Conservation (phyloP, 1,140 invertebrate species). For the Chrysopa pallens region DNA sequence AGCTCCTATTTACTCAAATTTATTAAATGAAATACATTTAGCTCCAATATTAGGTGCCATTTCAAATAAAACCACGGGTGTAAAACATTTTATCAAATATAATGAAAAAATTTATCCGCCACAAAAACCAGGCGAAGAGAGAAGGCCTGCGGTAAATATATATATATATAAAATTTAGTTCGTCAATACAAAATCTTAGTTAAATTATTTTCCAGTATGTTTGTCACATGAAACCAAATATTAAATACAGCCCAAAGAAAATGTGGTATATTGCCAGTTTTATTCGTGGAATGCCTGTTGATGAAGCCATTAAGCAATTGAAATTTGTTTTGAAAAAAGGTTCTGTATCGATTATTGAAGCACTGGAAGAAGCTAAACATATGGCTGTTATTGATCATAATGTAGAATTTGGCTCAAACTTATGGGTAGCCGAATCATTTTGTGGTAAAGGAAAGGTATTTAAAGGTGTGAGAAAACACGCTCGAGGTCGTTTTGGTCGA, state of each 20-base stretch:
- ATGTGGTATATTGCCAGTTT: constrained; percentile 81
- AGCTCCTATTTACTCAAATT: no score
- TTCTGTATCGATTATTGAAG: constrained; percentile 55
- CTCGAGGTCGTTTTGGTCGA: constrained; percentile 41
- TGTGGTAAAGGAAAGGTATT: constrained; percentile 50
- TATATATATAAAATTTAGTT: constrained; percentile 2
- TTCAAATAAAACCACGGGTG: no score
- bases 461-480: constrained; percentile 73
- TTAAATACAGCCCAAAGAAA: constrained; percentile 81
- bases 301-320: constrained; percentile 84
- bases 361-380: constrained; percentile 73
- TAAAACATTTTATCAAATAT: constrained; percentile 15
- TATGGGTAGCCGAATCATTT: constrained; percentile 91
- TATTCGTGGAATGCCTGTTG: constrained; percentile 78
- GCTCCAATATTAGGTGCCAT: no score
- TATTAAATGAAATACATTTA: no score
- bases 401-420: constrained; percentile 87
- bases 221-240: constrained; percentile 61
- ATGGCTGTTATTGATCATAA: constrained; percentile 75
- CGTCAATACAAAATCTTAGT: background rate
- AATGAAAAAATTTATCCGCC: constrained; percentile 68
- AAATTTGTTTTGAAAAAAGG: constrained; percentile 74
- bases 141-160: constrained; percentile 59
- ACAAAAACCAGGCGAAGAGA: constrained; percentile 50
- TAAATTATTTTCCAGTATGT: constrained; percentile 45